Base-by-base conservation (phyloP, 2,888 invertebrate species). In the Agelastica alni region DNA sequence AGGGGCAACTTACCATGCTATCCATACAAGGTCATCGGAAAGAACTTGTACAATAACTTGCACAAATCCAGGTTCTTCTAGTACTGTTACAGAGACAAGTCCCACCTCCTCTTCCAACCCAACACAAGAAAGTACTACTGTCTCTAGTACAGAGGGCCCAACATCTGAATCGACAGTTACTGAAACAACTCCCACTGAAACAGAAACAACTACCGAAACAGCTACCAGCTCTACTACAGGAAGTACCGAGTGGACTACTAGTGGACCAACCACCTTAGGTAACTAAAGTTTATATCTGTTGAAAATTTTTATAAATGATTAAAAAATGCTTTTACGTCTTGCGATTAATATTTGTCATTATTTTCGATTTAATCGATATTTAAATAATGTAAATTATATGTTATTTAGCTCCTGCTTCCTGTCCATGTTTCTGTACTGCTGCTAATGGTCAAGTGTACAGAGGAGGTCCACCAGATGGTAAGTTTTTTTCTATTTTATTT, bases 401-500 rank as follows among this genome's bases (percentile, higher is more conserved):
- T 6, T 31, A 20, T 13, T 22, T 53, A 37, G 18, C 31, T 46
- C 36, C 2, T 22, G 13, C 10, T 22, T 43, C 14, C 7, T 58
- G 58, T 28, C 58, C 58, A 4, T 52, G 44, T 16, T 17, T 36
- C 9, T 58, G 58, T 28, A 22, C 16, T 5, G 30, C 32, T 7
- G 3, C 32, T 9, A 10, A 5, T 14, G 45, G 41, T 18, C 13
- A 45, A 7, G 13, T 46, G 6, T 44, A 55, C 20, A 22, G 3
- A 37, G 26, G 36, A 16, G 41, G 34, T 4, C 26, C 30, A 7
- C 17, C 18, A 16, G 12, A 12, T 13, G 17, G 39, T 43, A 16
- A 10, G 20, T 39, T 20, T 10, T 18, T 10, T 12, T 7, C 9
- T 22, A 22, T 22, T 22, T 7, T 26, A 7, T 26, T 26, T 26